phyloP scores from a whole-genome alignment of 2,797 vertebrate species.

The Rhabdophis nuchalis region DNA sequence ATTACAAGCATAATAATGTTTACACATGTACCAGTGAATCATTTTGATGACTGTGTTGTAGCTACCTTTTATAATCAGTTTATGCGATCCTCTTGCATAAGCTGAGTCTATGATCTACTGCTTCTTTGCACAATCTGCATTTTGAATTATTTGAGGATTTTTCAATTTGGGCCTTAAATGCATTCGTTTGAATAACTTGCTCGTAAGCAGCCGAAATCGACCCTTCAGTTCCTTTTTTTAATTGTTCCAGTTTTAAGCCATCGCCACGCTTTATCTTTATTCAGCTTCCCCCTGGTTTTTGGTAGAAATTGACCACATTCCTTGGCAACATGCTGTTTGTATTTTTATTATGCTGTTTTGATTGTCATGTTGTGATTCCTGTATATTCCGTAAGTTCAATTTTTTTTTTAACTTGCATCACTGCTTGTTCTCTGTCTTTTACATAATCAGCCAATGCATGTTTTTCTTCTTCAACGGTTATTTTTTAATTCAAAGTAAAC shows the following conservation, averaged over 20 bases:
- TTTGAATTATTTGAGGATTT: neutral
- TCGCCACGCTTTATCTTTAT: neutral
- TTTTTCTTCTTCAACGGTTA: neutral
- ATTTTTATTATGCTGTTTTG: too few relatives aligned
- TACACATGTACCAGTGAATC: neutral
- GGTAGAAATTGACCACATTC: neutral
- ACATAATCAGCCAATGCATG: neutral
- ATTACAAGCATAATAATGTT: neutral
- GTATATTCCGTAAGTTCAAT: neutral
- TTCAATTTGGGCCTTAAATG: neutral
- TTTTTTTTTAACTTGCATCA: neutral
- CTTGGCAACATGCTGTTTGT: neutral
- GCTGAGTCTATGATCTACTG: neutral
- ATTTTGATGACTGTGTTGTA: neutral
- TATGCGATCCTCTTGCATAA: neutral
- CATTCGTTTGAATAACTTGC: neutral
- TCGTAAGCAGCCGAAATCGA: neutral
- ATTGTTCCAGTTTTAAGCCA: neutral
- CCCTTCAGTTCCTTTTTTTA: neutral
- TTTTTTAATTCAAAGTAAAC: neutral
- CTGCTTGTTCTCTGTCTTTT: neutral
- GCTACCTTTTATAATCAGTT: neutral
- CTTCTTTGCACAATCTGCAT: neutral
- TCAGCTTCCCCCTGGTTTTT: neutral
- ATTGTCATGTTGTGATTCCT: neutral